Conservation (phyloP, 2,797 vertebrate species). For the Hoplostethus atlanticus region DNA sequence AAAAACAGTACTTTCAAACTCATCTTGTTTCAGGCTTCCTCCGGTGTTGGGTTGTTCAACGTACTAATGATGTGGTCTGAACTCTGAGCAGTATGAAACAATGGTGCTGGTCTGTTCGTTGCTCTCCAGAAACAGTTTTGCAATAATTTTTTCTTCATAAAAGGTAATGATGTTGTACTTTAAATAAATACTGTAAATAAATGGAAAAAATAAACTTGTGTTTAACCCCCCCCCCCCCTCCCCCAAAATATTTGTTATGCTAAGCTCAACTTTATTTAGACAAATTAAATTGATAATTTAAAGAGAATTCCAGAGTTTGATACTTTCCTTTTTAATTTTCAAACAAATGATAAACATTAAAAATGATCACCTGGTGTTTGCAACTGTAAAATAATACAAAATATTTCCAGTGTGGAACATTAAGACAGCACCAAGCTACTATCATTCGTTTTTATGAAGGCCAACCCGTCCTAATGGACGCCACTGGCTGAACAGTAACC, state of each 20-base stretch:
- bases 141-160: neutral
- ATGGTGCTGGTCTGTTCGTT: neutral
- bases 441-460: too few species aligned
- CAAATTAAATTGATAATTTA: too few species aligned
- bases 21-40: too few species aligned
- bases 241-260: too few species aligned
- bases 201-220: neutral
- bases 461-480: too few species aligned
- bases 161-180: neutral
- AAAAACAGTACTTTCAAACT: too few species aligned
- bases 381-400: conserved; percentile 1
- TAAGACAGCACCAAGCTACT: neutral
- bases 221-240: too few species aligned
- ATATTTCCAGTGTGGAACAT: conserved; percentile 8
- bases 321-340: neutral
- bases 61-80: neutral
- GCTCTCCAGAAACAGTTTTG: neutral
- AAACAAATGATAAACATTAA: neutral
- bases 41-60: neutral
- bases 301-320: too few species aligned
- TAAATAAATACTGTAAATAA: conserved; percentile 13
- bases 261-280: too few species aligned
- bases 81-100: too few species aligned
- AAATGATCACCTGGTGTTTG: conserved; percentile 13
- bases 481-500: too few species aligned